Evolutionary conservation across 1,140 invertebrate genomes (phyloP), one percentile per base, ranked within the genome.

Genomic region (Sminthurides bifidus): DNA sequence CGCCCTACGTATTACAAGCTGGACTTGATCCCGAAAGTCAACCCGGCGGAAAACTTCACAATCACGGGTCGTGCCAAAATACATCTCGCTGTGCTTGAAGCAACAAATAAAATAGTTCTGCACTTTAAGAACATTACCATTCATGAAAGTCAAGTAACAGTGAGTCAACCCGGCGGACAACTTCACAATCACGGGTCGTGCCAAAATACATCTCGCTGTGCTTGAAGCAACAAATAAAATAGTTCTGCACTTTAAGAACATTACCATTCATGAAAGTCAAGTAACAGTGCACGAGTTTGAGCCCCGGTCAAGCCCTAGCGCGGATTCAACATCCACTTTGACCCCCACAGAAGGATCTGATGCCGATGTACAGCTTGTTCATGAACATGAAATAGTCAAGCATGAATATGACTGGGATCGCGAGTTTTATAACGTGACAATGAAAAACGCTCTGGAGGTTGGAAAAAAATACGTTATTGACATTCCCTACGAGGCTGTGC

Each of bases 21-120:
- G 2, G 76, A 77, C 60, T 66, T 87, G 31, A 77, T 79, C 24
- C 84, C 85, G 0, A 81, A 81, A 59, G 77, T 87, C 33, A 58
- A 66, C 15, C 43, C 59, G 38, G 63, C 54, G 78, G 63, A 76
- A 78, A 87, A 87, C 66, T 87, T 87, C 60, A 85, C 82, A 5
- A 85, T 87, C 63, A 67, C 78, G 27, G 85, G 85, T 33, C 76
- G 81, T 70, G 79, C 85, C 30, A 76, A 73, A 60, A 81, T 87
- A 58, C 60, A 77, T 3, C 68, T 92, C 12, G 76, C 78, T 38
- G 80, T 82, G 0, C 74, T 77, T 6, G 72, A 79, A 58, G 71
- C 77, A 53, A 85, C 83, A 12, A 74, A 76, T 19, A 82, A 81
- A 66, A 76, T 92, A 17, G 87, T 82, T 0, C 72, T 92, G 48